Base-by-base conservation (phyloP, 2,888 invertebrate genomes). In the Eilema sororculum region DNA sequence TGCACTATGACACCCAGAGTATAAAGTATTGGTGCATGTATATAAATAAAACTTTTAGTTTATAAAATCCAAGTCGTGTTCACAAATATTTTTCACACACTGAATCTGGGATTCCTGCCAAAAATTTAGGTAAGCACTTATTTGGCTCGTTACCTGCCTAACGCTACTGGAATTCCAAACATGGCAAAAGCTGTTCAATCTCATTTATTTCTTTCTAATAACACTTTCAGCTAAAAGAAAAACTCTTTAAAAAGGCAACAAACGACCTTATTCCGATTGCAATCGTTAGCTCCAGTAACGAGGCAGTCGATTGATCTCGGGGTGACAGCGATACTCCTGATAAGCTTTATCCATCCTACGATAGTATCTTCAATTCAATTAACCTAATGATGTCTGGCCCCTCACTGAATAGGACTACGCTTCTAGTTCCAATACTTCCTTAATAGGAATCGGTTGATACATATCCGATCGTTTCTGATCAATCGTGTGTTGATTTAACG, bases 341-440 rank as follows among this genome's bases (percentile, higher is more conserved):
- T 93, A 91, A 91, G 88, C 87, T 86, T 86, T 89, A 89, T 89
- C 88, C 88, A 86, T 86, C 78, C 81, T 75, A 75, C 80, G 90
- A 92, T 91, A 87, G 78, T 84, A 90, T 91, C 90, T 85, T 87
- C 89, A 86, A 90, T 91, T 92, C 91, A 92, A 92, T 92, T 91
- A 92, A 86, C 86, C 84, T 92, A 92, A 92, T 89, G 91, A 91
- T 90, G 88, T 86, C 88, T 86, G 82, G 83, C 82, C 86, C 78
- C 83, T 83, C 80, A 74, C 78, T 83, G 69, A 75, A 82, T 79
- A 80, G 79, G 67, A 79, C 80, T 84, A 71, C 78, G 79, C 80
- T 82, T 80, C 82, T 75, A 82, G 79, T 78, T 83, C 69, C 78
- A 75, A 82, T 82, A 69, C 79, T 76, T 83, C 83, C 83, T 69